These are phyloP conservation scores for Gallinago nigripennis DNA, from an alignment of 2,797 vertebrate genomes.

Conservation along the genomic window DNA sequence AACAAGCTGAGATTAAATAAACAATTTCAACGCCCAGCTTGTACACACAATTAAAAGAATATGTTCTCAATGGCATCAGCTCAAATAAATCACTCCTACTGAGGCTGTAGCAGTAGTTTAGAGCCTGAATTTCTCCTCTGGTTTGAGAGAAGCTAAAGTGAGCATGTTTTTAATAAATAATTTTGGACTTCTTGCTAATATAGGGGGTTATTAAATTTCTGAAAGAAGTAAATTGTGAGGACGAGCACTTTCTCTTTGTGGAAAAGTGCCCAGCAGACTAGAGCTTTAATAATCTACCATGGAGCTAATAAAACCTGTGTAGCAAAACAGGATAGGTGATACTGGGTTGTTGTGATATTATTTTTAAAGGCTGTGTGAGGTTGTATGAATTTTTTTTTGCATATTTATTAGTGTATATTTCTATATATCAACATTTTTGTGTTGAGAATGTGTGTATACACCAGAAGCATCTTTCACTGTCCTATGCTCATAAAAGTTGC, in stretches of 20 bases:
- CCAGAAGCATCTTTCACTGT: neutral
- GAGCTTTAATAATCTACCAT: neutral
- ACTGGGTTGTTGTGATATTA: neutral
- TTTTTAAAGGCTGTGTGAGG: neutral
- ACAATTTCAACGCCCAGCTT: neutral
- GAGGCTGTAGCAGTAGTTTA: neutral
- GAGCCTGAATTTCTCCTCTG: neutral
- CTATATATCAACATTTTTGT: neutral
- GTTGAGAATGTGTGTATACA: fast-evolving
- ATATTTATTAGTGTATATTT: neutral
- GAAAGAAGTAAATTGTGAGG: neutral
- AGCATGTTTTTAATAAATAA: neutral
- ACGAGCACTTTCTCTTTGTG: neutral
- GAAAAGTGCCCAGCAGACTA: neutral
- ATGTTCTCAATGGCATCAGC: neutral
- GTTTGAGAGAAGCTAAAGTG: neutral
- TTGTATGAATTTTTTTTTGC: neutral
- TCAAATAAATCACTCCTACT: neutral
- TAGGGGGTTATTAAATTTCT: neutral
- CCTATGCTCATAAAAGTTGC: neutral
- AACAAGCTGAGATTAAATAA: conserved; percentile 15
- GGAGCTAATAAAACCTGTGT: neutral
- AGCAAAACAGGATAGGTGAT: neutral
- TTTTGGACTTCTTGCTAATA: neutral
- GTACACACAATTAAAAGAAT: neutral